phyloP scores from a whole-genome alignment of 35 echinoderm and acorn worm species.

The Ophiothrix spiculata region DNA sequence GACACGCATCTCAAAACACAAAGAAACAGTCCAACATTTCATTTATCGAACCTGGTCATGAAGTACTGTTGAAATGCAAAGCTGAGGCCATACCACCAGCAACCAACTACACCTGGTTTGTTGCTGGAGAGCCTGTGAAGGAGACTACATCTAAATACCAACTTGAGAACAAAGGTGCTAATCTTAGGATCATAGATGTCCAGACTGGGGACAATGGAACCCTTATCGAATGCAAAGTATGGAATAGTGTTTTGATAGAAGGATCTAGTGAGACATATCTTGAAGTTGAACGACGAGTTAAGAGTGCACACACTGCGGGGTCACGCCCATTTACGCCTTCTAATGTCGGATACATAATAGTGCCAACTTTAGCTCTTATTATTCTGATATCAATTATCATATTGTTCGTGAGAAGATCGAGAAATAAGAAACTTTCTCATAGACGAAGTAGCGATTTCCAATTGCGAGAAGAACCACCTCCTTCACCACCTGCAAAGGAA shows the following conservation, averaged over 20 bases:
- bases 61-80: slow-evolving; percentile 6
- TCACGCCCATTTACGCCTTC: background rate
- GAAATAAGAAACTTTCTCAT: background rate
- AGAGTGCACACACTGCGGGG: background rate
- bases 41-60: background rate
- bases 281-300: background rate
- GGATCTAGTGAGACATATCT: background rate
- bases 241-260: slow-evolving; percentile 3
- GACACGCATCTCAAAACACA: background rate
- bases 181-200: slow-evolving; percentile 18
- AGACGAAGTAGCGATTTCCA: background rate
- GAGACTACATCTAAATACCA: background rate
- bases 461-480: background rate
- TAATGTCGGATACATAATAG: background rate
- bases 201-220: slow-evolving; percentile 4
- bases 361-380: background rate
- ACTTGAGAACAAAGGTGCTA: background rate
- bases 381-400: slow-evolving; percentile 5
- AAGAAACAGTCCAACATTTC: background rate
- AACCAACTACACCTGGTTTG: slow-evolving; percentile 28
- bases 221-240: slow-evolving; percentile 13
- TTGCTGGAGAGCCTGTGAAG: background rate
- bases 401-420: background rate
- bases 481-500: background rate
- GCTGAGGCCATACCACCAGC: background rate